Conservation (phyloP, 2,113 vertebrate species). For the Microcebus tavaratra region DNA sequence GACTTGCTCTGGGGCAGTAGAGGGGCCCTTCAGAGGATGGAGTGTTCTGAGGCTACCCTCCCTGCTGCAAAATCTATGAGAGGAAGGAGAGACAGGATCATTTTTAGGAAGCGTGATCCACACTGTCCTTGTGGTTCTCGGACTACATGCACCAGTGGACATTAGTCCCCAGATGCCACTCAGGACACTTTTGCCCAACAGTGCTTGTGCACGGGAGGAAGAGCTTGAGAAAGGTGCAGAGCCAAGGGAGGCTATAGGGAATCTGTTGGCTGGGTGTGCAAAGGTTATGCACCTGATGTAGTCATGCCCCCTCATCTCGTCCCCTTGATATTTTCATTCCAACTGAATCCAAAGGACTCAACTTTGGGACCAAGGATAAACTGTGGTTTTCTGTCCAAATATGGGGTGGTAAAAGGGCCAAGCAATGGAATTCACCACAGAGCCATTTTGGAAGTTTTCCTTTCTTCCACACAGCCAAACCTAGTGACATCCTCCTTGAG, state of each 20-base stretch:
- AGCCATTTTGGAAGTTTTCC: neutral
- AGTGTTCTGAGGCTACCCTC: slow-evolving; percentile 6
- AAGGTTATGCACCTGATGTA: neutral
- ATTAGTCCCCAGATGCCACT: neutral
- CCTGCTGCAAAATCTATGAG: slow-evolving; percentile 4
- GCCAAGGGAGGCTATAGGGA: neutral
- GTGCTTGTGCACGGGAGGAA: neutral
- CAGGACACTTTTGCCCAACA: neutral
- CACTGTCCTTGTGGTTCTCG: neutral
- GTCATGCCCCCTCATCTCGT: neutral
- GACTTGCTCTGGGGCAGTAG: neutral
- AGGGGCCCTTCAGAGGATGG: neutral
- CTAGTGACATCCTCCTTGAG: neutral
- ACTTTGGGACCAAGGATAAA: slow-evolving; percentile 36
- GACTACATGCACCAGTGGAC: neutral
- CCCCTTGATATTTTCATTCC: neutral
- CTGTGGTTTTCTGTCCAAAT: slow-evolving; percentile 39
- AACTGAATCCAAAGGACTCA: slow-evolving; percentile 10
- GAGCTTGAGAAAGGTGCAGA: neutral
- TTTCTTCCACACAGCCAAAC: slow-evolving; percentile 7
- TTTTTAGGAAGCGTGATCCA: neutral
- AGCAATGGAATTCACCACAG: neutral
- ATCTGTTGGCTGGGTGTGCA: neutral
- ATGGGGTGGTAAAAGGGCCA: neutral
- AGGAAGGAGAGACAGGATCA: neutral